Base-by-base conservation (phyloP, 2,113 vertebrate genomes). In the Hypocryptadius cinnamomeus region DNA sequence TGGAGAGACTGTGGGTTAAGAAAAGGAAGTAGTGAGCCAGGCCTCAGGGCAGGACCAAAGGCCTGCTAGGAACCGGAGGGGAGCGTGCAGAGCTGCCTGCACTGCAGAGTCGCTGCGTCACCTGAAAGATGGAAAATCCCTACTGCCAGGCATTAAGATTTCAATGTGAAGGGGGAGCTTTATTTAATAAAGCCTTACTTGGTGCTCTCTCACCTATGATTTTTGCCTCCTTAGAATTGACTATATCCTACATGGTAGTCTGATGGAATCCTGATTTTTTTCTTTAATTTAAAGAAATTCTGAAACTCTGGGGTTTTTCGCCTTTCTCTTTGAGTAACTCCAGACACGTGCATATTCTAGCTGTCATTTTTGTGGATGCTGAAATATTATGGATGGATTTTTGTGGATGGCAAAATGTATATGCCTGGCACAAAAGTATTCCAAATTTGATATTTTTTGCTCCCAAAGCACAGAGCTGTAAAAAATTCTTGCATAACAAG, bases 51-150 rank as follows among this genome's bases (percentile, higher is more conserved):
- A 56, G 37, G n/a, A 65, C 60, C 5, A 2, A 31, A 85, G 35
- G 19, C n/a, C 5, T n/a, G 22, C 14, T 28, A 6, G 69, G 50
- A 72, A 4, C 16, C 44, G 24, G 47, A 76, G 73, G 30, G 37
- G 50, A 73, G 40, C 12, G 0, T 9, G 23, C 9, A 47, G 59
- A 56, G 40, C 24, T 82, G 21, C 42, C 35, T 53, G 66, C 25
- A 3, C 20, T 4, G 6, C 14, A 13, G 1, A 57, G 31, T 28
- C 18, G 2, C 28, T 40, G 1, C 5, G 4, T 53, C 4, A 4
- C 65, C 56, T 78, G 69, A 53, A 86, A 70, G 8, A 30, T 1
- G 22, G 40, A 54, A 70, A 37, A 63, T 70, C 42, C 12, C 4
- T 28, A 8, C 35, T 61, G 33, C 35, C 48, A 70, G 56, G 18